Percentiles rank a stretch among this genome's conserved stretches.
phyloP scores from a whole-genome alignment of 2,797 vertebrate genomes.

The Helostoma temminkii region DNA sequence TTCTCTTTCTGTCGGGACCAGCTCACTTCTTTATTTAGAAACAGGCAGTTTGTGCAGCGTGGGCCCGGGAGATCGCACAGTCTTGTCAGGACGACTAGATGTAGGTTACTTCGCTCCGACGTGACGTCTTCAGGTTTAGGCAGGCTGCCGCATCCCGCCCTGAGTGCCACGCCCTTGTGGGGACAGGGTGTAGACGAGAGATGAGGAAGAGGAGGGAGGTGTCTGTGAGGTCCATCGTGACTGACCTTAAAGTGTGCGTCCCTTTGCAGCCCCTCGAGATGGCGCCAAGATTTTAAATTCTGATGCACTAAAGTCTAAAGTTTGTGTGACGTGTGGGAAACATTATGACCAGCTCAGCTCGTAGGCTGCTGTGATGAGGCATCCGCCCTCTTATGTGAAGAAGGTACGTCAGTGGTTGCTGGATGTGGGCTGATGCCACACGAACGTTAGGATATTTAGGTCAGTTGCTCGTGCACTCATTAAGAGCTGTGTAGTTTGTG shows the following conservation, averaged over 20 bases:
- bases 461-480: constrained; percentile 8
- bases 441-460: constrained; percentile 29
- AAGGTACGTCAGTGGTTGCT: not conserved
- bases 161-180: constrained; percentile 19
- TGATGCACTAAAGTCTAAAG: not conserved
- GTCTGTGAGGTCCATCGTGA: constrained; percentile 38
- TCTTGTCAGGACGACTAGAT: constrained; percentile 70
- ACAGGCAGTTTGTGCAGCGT: constrained; percentile 62
- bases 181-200: not conserved
- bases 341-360: not conserved
- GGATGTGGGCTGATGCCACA: constrained; percentile 22
- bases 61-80: constrained; percentile 59
- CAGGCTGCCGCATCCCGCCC: constrained; percentile 41
- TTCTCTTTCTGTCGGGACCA: constrained; percentile 63
- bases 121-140: constrained; percentile 52
- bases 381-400: not conserved
- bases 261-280: constrained; percentile 22
- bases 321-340: not conserved
- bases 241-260: constrained; percentile 47
- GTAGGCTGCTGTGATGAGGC: not conserved
- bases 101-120: constrained; percentile 74
- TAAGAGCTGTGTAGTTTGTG: constrained; percentile 1
- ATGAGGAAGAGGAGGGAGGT: constrained; percentile 3
- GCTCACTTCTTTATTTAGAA: constrained; percentile 83
- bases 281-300: constrained; percentile 16